Evolutionary conservation across 1,140 invertebrate genomes (phyloP), one percentile per base, ranked within the genome.

Genomic region (Eupeodes corollae): DNA sequence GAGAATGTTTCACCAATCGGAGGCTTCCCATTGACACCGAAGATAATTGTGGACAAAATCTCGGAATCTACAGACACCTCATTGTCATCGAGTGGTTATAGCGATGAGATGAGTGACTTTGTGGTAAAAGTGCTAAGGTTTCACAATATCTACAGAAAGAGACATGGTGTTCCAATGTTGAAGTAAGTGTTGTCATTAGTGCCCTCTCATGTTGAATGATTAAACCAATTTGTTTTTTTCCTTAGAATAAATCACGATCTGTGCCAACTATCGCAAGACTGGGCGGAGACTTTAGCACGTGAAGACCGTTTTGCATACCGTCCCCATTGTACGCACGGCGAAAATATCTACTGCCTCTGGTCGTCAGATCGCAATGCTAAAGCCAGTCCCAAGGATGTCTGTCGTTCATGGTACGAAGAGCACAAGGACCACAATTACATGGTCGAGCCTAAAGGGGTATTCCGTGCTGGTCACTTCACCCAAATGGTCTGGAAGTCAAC

Each of bases 141-240:
- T 18, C 87, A 90, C 62, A 91, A 91, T 62, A 79, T 83, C 42
- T 88, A 86, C 56, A 72, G 89, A 52, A 70, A 70, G 52, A 82
- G 79, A 56, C 88, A 92, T 65, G 77, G 79, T 41, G 81, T 79
- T 1, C 71, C 76, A 2, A 75, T 74, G 34, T 54, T 88, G 51
- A 74, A 74, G 65, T 43, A 32, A 42, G 26, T 31, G 6, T 43
- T n/a, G 8, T 26, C 16, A 15, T 5, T 8, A 34, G 38, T 32
- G 43, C 46, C 13, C 39, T 30, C 31, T 15, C 5, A 6, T 10
- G 5, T 35, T 10, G 10, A n/a, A 35, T 6, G 12, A n/a, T 6
- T 37, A 44, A 37, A 45, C 30, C 34, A 30, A 44, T 41, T 32
- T 55, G 47, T 40, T 19, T n/a, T n/a, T 30, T 32, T 13, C 42